phyloP scores from a whole-genome alignment of 2,113 vertebrate genomes.

The Salvelinus fontinalis region DNA sequence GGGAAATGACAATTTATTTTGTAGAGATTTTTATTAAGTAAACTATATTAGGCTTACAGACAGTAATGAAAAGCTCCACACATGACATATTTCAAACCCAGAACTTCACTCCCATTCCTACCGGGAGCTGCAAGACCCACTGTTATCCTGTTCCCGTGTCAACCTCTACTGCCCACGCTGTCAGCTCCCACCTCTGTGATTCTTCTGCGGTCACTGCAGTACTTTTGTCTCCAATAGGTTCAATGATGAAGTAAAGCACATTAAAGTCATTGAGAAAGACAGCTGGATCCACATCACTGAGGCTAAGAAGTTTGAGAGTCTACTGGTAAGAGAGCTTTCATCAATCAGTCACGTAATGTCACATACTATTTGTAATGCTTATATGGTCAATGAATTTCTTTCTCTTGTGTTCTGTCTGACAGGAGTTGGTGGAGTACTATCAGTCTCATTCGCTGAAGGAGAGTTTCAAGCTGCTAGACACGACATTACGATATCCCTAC shows the following conservation, averaged over 20 bases:
- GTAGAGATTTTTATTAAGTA: too few species aligned
- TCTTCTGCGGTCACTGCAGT: conserved; percentile 5
- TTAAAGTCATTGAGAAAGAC: conserved; percentile 98
- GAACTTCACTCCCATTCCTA: too few species aligned
- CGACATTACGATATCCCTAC: conserved; percentile 89
- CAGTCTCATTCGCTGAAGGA: conserved; percentile 96
- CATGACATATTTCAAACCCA: too few species aligned
- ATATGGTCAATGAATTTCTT: neutral
- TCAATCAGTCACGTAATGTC: neutral
- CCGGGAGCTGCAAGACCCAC: too few species aligned
- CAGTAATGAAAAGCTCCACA: too few species aligned
- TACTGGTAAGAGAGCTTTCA: conserved; percentile 78
- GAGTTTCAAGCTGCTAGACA: conserved; percentile 97
- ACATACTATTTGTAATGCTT: neutral
- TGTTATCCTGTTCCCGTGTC: too few species aligned
- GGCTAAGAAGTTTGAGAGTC: conserved; percentile 96
- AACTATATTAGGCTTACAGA: too few species aligned
- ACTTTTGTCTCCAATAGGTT: conserved; percentile 75
- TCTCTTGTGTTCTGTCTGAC: conserved; percentile 20
- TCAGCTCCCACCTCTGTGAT: neutral
- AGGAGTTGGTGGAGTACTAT: conserved; percentile 98
- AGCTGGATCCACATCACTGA: conserved; percentile 98
- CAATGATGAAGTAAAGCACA: conserved; percentile 98
- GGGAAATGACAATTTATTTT: too few species aligned
- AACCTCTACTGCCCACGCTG: neutral